Evolutionary conservation across 2,888 invertebrate species (phyloP).

Genomic region (Digitonthophagus gazella): DNA sequence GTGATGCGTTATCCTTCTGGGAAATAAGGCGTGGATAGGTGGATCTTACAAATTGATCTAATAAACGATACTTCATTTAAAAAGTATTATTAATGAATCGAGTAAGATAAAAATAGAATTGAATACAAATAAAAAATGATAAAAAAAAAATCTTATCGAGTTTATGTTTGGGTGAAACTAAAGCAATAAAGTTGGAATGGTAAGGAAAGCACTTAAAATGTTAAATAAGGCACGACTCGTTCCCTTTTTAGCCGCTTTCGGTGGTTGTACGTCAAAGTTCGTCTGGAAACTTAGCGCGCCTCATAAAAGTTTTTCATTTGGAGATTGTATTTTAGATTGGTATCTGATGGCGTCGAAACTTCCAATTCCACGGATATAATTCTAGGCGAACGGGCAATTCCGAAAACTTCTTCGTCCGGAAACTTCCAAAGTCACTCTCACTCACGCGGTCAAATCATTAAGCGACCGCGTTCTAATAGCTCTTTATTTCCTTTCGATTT

Average conservation of each 20-base stretch:
- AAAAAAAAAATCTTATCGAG: background rate
- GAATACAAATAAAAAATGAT: background rate
- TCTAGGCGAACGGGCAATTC: background rate
- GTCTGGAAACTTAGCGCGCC: conserved; percentile 10
- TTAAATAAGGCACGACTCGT: conserved; percentile 10
- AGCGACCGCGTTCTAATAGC: no score
- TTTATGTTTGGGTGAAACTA: background rate
- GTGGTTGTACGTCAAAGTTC: background rate
- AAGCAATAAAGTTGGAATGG: background rate
- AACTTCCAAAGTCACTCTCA: background rate
- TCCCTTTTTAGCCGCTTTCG: background rate
- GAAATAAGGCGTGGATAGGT: background rate
- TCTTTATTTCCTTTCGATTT: background rate
- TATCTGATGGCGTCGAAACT: conserved; percentile 15
- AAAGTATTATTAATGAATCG: background rate
- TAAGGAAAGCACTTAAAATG: conserved; percentile 15
- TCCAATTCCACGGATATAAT: conserved; percentile 12
- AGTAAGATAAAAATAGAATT: background rate
- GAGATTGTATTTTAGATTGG: conserved; percentile 16
- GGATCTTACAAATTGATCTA: background rate
- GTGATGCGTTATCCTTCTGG: background rate
- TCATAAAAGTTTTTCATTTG: conserved; percentile 16
- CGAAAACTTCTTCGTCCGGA: conserved; percentile 1
- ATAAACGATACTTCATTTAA: background rate
- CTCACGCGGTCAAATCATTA: background rate